A percentile compares a stretch with the other conserved stretches of the same genome.
phyloP scores from a whole-genome alignment of 1,140 invertebrate genomes.

The Leucophenga varia region DNA sequence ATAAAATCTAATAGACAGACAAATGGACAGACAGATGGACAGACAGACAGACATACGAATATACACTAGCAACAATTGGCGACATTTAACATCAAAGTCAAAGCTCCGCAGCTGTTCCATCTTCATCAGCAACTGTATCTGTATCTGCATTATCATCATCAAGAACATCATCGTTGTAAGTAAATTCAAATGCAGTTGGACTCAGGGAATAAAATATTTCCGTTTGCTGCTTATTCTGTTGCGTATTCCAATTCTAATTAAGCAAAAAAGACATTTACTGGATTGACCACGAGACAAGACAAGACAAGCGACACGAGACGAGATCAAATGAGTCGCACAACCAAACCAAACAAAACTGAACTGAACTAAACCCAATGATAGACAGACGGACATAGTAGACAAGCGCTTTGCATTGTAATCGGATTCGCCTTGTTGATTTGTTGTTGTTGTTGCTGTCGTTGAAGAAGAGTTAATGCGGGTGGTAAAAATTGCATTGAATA shows the following conservation, averaged over 20 bases:
- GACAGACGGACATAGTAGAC: slow-evolving; percentile 20
- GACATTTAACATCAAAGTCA: slow-evolving; percentile 52
- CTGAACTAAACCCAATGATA: no score
- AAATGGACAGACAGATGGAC: slow-evolving; percentile 35
- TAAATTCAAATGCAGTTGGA: no score
- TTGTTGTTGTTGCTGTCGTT: no score
- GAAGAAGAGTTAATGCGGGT: slow-evolving; percentile 15
- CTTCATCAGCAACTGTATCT: neutral
- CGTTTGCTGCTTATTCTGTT: slow-evolving; percentile 12
- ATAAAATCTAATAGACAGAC: slow-evolving; percentile 43
- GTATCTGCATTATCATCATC: no score
- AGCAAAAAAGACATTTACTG: slow-evolving; percentile 51
- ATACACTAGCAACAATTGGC: slow-evolving; percentile 48
- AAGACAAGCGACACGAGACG: no score
- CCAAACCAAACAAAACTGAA: no score
- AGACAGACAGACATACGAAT: slow-evolving; percentile 34
- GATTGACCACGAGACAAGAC: slow-evolving; percentile 53
- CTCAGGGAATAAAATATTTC: slow-evolving; percentile 49
- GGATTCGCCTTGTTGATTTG: no score
- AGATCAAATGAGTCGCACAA: no score
- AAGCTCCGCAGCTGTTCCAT: slow-evolving; percentile 18
- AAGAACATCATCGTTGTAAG: no score
- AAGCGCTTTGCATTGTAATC: slow-evolving; percentile 27
- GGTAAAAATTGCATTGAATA: slow-evolving; percentile 53
- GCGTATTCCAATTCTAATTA: slow-evolving; percentile 46